Evolutionary conservation across 2,888 invertebrate genomes (phyloP), one percentile per base, ranked within the genome.

Genomic region (Formica aserva): DNA sequence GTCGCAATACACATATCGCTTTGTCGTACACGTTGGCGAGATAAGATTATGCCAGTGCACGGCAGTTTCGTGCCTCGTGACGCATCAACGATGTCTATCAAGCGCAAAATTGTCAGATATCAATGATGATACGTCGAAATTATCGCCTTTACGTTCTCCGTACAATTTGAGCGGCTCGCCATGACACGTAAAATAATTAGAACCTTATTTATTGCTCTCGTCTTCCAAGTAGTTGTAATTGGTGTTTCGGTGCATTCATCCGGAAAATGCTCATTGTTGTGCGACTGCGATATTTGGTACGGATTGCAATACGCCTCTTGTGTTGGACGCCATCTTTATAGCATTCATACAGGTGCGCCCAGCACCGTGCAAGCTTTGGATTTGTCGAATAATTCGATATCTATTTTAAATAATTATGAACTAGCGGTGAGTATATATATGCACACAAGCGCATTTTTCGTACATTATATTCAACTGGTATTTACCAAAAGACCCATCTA

Each of bases 381-480:
- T 87, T 86, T 95, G 32, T 94, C 92, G 75, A 92, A 93, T 84
- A 95, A 95, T 85, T 92, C 93, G n/a, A 92, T 95, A 82, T 87
- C 92, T 29, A 67, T 87, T 29, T 83, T 95, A 48, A 86, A 75
- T 35, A 91, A 92, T 74, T 87, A 89, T 52, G 93, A 94, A 66
- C 84, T 95, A 9, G 88, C 91, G 88, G 94, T 94, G 89, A 92
- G 92, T 75, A 41, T 75, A 41, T 11, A 45, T 52, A 52, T 52
- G 6, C 18, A 52, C 1, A 18, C 48, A 52, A n/a, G 48, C 2
- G n/a, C 1, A 52, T 52, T 52, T 18, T 6, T 1, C 48, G 1
- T 52, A 8, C 45, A 0, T 4, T 45, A 15, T 4, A 15, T 45
- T 45, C 48, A n/a, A 48, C 48, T 18, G 6, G 8, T 48, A n/a